Percentiles rank a stretch among this genome's conserved stretches.
These are phyloP conservation scores for Mastomys coucha DNA, from an alignment of 2,113 vertebrate genomes.

Conservation along the genomic window DNA sequence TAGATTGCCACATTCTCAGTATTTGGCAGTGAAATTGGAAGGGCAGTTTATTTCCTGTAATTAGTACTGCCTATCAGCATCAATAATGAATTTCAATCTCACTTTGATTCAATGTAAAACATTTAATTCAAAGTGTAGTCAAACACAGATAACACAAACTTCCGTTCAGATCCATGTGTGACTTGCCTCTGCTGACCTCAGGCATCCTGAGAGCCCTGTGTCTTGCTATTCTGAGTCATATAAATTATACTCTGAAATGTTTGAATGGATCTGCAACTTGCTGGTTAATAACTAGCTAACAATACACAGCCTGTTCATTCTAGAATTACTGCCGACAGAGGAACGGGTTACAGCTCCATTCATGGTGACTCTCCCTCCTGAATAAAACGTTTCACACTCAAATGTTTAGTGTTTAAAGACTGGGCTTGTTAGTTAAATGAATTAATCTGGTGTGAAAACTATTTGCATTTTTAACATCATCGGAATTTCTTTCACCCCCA, in stretches of 20 bases:
- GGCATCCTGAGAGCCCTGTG: neutral
- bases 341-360: constrained; percentile 47
- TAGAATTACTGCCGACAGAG: constrained; percentile 50
- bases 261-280: constrained; percentile 54
- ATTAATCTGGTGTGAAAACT: constrained; percentile 76
- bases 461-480: constrained; percentile 82
- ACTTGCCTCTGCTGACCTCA: constrained; percentile 52
- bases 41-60: constrained; percentile 75
- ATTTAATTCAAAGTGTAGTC: constrained; percentile 75
- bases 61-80: constrained; percentile 72
- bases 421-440: constrained; percentile 72
- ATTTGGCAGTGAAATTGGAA: constrained; percentile 64
- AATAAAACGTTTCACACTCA: constrained; percentile 73
- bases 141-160: constrained; percentile 77
- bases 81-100: constrained; percentile 71
- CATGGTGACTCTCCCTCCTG: constrained; percentile 18
- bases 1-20: neutral
- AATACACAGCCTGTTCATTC: constrained; percentile 54
- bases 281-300: constrained; percentile 58
- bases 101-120: constrained; percentile 80
- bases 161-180: constrained; percentile 53
- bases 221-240: constrained; percentile 47
- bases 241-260: constrained; percentile 62
- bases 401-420: constrained; percentile 77
- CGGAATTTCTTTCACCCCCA: constrained; percentile 77